These are phyloP conservation scores for Rattus rattus DNA, from an alignment of 2,113 vertebrate genomes.

Conservation along the genomic window DNA sequence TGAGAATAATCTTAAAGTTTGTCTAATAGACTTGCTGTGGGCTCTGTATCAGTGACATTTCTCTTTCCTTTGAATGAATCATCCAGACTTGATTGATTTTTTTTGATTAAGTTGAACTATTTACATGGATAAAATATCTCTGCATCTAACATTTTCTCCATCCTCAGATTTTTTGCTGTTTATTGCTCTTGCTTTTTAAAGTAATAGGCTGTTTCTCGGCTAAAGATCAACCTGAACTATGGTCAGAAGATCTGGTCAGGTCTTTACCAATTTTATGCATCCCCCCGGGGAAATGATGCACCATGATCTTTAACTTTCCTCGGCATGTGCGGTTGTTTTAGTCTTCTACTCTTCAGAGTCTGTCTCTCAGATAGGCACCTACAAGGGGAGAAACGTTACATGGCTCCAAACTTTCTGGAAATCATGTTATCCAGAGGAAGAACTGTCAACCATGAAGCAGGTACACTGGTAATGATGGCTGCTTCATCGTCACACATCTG, in stretches of 20 bases:
- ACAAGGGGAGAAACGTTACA: not conserved
- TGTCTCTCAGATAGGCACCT: not conserved
- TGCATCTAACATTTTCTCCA: not conserved
- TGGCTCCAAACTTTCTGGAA: not conserved
- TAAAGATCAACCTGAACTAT: not conserved
- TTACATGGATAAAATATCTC: not conserved
- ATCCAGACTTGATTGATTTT: not conserved
- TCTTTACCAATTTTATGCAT: not conserved
- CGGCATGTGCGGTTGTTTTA: not conserved
- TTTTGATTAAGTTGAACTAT: not conserved
- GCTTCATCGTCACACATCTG: not conserved
- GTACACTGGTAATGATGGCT: too few species aligned
- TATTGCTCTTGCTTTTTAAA: not conserved
- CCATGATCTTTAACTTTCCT: not conserved
- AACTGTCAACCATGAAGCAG: not conserved
- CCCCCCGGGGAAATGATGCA: fast-evolving
- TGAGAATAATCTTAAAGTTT: not conserved
- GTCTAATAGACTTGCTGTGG: not conserved
- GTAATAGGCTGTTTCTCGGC: not conserved
- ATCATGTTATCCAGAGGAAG: not conserved
- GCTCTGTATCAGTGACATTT: not conserved
- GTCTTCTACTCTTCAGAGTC: not conserved
- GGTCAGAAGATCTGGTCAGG: too few species aligned
- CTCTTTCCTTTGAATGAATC: not conserved
- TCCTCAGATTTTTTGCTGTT: not conserved